phyloP scores from a whole-genome alignment of 2,888 invertebrate species.

The Didymodactylos carnosus region DNA sequence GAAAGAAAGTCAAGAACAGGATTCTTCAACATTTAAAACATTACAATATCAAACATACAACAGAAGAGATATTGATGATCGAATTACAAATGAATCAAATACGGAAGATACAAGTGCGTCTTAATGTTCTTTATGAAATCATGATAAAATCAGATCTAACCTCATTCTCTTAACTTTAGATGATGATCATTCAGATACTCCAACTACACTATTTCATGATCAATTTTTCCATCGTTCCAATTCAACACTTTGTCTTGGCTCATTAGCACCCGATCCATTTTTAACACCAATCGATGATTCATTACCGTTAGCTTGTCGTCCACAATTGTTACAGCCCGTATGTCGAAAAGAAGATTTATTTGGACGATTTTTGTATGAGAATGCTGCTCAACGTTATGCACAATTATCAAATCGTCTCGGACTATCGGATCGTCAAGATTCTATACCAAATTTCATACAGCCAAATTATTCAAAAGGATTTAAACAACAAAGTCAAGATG shows the following conservation, averaged over 20 bases:
- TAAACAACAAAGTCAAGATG: background rate
- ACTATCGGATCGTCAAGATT: background rate
- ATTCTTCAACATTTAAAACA: too few species aligned
- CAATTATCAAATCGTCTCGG: background rate
- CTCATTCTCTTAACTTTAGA: too few species aligned
- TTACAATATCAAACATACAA: too few species aligned
- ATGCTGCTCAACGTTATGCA: background rate
- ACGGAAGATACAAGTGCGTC: too few species aligned
- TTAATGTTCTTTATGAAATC: too few species aligned
- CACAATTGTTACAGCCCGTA: conserved; percentile 79
- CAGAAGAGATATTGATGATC: too few species aligned
- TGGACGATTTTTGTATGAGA: background rate
- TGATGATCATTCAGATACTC: too few species aligned
- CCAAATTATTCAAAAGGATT: background rate
- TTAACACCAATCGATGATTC: conserved; percentile 54
- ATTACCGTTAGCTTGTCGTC: conserved; percentile 78
- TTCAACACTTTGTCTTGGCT: conserved; percentile 1
- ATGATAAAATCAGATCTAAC: too few species aligned
- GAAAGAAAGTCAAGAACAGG: conserved; percentile 45
- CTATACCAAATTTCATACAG: background rate
- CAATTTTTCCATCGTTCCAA: conserved; percentile 11
- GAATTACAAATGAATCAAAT: too few species aligned
- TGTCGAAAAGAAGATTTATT: conserved; percentile 67
- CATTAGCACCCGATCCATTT: conserved; percentile 58
- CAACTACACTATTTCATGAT: background rate